Evolutionary conservation across 2,888 invertebrate species (phyloP), one percentile per base, ranked within the genome.

Genomic region (Caenorhabditis sp.): DNA sequence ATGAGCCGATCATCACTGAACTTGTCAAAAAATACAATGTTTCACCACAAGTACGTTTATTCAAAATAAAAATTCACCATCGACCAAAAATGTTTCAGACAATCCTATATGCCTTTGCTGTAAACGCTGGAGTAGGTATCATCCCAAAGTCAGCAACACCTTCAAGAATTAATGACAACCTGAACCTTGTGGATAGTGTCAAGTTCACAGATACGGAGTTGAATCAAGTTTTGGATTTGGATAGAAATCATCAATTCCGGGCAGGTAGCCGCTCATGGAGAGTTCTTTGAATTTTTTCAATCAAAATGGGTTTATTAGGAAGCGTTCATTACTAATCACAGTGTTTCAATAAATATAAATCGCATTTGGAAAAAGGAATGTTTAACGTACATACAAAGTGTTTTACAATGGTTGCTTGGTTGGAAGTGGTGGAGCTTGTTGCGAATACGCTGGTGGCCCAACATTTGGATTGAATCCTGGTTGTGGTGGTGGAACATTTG

Each of bases 1-100:
- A 89, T 17, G 91, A 93, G 84, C 88, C 91, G 0, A 87, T 88
- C 0, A 91, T 94, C 1, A 86, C 87, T 43, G 85, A 89, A 58
- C 90, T 93, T 66, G 92, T 93, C 0, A 83, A 88, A 17, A 90
- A 90, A 74, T 87, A 92, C 17, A 87, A 90, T 0, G 72, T 72
- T 12, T 57, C 73, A 5, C 59, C 71, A 2, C 63, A 78, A 70
- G 71, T 69, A 14, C 1, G 27, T 3, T 23, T 50, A 17, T n/a
- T n/a, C 5, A 10, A 4, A n/a, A n/a, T n/a, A n/a, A n/a, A n/a
- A n/a, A 31, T 31, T 31, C 10, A 4, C 10, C 31, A 31, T 4
- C 4, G 5, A 31, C 31, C 4, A 7, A 31, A 4, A 10, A 52
- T n/a, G 8, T 52, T 52, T 20, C 23, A 52, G 52, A 52, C 52